Base-by-base conservation (phyloP, 1,140 invertebrate species). In the Cotesia chilonis region DNA sequence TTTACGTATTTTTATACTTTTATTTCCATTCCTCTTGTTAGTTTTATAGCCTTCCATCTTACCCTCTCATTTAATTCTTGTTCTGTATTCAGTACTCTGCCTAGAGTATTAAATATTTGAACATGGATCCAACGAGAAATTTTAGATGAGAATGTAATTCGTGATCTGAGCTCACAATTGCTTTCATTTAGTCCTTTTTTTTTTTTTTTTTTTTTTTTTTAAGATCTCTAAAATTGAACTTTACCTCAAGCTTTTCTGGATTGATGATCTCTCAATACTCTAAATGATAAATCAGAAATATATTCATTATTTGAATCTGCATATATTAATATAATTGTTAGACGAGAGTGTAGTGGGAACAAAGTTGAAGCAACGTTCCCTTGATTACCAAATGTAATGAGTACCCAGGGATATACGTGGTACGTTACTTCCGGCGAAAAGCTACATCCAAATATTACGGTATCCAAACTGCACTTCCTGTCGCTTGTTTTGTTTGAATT, bases 71-170 rank as follows among this genome's bases (percentile, higher is more conserved):
- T 52, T 36, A 71, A 54, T 51, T 75, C 76, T 77, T 78, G 76
- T 82, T 72, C 75, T 76, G 76, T 82, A 80, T 80, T 80, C 80
- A 76, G 79, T 78, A 79, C 77, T 80, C 76, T 72, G 79, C 79
- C 73, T 76, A 79, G 80, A 80, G 80, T 80, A 82, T 82, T 82
- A 82, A 83, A 72, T 80, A 82, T 79, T 79, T 75, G 74, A 76
- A 79, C 76, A 59, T 79, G 82, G 83, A 80, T 41, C 79, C 79
- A 80, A 69, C 76, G 75, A 70, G 74, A 82, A 78, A 83, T 83
- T 84, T 83, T 82, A 81, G 81, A 84, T 84, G 81, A 78, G 81
- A 79, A 81, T 78, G 52, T 83, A 80, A 83, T 52, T 85, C 83
- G 83, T 84, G 82, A 83, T 81, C 79, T 77, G 61, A 66, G 60